These are phyloP conservation scores for Lasius platythorax DNA, from an alignment of 2,888 invertebrate genomes.

Conservation along the genomic window DNA sequence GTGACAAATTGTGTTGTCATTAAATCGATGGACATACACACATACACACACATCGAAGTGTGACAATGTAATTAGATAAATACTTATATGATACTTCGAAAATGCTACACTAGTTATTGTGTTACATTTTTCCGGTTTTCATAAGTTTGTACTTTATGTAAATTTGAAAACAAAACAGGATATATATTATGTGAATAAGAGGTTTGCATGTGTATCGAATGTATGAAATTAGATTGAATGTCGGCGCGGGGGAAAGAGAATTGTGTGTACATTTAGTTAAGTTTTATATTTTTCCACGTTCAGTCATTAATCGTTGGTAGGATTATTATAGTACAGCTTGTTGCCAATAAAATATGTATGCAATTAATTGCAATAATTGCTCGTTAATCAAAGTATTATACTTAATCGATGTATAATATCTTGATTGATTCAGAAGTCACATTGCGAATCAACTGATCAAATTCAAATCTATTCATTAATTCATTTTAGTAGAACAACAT, in stretches of 20 bases:
- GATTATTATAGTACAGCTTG: slow-evolving; percentile 75
- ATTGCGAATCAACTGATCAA: slow-evolving; percentile 58
- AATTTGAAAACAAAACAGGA: slow-evolving; percentile 80
- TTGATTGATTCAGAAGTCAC: slow-evolving; percentile 53
- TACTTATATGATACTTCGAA: slow-evolving; percentile 79
- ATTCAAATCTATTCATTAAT: slow-evolving; percentile 70
- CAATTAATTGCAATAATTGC: neutral
- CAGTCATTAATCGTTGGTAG: slow-evolving; percentile 85
- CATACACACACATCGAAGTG: slow-evolving; percentile 80
- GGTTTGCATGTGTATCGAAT: slow-evolving; percentile 58
- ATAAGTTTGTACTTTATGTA: slow-evolving; percentile 86
- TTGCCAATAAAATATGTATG: slow-evolving; percentile 73
- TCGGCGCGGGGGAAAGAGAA: slow-evolving; percentile 64
- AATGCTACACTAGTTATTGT: slow-evolving; percentile 81
- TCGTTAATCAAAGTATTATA: slow-evolving; percentile 44
- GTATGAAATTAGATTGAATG: slow-evolving; percentile 65
- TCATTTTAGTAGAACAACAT: slow-evolving; percentile 79
- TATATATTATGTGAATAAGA: slow-evolving; percentile 72
- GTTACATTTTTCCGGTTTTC: slow-evolving; percentile 84
- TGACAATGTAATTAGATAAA: slow-evolving; percentile 83
- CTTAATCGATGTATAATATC: neutral
- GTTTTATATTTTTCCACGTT: slow-evolving; percentile 86
- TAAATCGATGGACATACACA: slow-evolving; percentile 63
- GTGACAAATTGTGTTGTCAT: slow-evolving; percentile 40
- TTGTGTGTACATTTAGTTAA: slow-evolving; percentile 85